Percentiles rank a stretch among this genome's conserved stretches.
phyloP scores from a whole-genome alignment of 2,888 invertebrate species.

The Acanthopleura granulata region DNA sequence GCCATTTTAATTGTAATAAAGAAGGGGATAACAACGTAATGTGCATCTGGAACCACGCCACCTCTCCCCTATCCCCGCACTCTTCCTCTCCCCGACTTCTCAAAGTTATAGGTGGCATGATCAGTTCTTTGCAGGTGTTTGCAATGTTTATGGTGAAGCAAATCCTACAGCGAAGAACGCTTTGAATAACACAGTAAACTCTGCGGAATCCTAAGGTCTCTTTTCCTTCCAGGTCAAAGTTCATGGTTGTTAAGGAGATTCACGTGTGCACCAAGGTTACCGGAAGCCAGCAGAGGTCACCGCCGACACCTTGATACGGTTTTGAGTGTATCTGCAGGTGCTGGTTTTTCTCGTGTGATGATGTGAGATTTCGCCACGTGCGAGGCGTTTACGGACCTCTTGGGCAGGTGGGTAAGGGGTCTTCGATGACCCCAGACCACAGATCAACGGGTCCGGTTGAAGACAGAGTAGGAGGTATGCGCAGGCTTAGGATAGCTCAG shows the following conservation, averaged over 20 bases:
- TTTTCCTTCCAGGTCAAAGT: too few species aligned
- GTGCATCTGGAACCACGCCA: too few species aligned
- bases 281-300: background rate
- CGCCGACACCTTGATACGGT: conserved; percentile 11
- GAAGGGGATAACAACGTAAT: too few species aligned
- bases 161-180: too few species aligned
- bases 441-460: background rate
- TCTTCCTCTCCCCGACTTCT: too few species aligned
- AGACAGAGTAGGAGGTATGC: background rate
- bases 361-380: conserved; percentile 20
- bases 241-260: background rate
- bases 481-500: background rate
- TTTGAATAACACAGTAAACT: too few species aligned
- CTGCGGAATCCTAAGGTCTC: too few species aligned
- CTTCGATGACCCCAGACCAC: background rate
- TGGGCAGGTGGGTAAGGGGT: background rate
- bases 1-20: too few species aligned
- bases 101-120: too few species aligned
- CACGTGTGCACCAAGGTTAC: conserved; percentile 5
- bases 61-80: too few species aligned
- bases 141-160: too few species aligned
- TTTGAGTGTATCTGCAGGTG: conserved; percentile 14
- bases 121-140: too few species aligned
- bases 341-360: background rate
- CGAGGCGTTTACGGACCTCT: conserved; percentile 9